Evolutionary conservation across 2,888 invertebrate genomes (phyloP).

Genomic region (Patella pellucida): DNA sequence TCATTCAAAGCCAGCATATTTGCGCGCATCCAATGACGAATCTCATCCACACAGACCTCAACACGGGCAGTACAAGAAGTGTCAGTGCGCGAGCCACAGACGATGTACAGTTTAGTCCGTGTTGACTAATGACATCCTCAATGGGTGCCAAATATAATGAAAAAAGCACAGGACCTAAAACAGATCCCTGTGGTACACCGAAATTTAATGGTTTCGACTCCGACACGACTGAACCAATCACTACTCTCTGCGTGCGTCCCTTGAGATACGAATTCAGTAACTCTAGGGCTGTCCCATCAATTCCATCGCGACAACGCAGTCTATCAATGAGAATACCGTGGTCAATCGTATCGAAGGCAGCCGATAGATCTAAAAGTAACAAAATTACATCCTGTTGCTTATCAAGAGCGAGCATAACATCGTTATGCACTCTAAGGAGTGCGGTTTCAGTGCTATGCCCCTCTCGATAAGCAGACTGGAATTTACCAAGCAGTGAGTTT

Average conservation of each 20-base stretch:
- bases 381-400: neutral
- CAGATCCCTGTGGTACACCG: slow-evolving; percentile 10
- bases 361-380: neutral
- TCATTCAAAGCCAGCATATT: neutral
- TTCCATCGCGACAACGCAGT: neutral
- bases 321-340: neutral
- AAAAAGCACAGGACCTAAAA: neutral
- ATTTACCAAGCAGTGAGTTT: no score
- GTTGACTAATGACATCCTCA: neutral
- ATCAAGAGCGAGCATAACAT: no score
- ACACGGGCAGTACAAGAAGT: neutral
- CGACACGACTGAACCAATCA: neutral
- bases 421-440: no score
- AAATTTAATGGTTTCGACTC: neutral
- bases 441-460: no score
- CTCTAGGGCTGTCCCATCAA: neutral
- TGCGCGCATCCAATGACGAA: neutral
- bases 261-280: neutral
- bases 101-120: neutral
- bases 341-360: neutral
- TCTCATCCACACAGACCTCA: neutral
- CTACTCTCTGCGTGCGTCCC: neutral
- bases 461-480: no score
- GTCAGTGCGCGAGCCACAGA: neutral
- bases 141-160: neutral